phyloP scores from a whole-genome alignment of 2,888 invertebrate genomes.

The Pterostichus madidus region DNA sequence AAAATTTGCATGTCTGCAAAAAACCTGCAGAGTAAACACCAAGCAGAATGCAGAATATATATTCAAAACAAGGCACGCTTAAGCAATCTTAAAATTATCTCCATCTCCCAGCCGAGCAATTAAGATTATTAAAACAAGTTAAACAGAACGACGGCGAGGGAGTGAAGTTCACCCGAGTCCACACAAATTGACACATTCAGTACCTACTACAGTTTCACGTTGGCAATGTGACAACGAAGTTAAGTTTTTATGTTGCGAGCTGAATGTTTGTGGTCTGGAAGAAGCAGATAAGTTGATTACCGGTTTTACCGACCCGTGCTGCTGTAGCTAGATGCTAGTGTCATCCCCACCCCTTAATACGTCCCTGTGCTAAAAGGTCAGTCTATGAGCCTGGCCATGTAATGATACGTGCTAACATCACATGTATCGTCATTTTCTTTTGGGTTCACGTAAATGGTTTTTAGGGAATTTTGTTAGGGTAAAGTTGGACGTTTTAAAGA shows the following conservation, averaged over 20 bases:
- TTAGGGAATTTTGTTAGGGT: constrained; percentile 10
- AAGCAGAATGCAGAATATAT: neutral
- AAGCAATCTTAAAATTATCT: constrained; percentile 41
- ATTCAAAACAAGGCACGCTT: constrained; percentile 12
- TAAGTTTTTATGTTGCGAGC: constrained; percentile 62
- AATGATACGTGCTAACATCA: constrained; percentile 43
- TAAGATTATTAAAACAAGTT: constrained; percentile 45
- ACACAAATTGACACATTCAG: constrained; percentile 63
- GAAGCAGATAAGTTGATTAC: constrained; percentile 67
- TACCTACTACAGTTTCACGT: constrained; percentile 25
- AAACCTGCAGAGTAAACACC: no score
- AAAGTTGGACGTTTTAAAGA: constrained; percentile 46
- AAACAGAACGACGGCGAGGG: constrained; percentile 36
- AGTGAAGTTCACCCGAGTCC: neutral
- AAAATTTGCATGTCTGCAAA: no score
- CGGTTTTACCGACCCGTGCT: constrained; percentile 53
- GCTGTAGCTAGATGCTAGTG: constrained; percentile 25
- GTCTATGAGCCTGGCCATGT: constrained; percentile 36
- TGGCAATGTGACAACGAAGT: constrained; percentile 57
- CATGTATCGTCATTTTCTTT: constrained; percentile 44
- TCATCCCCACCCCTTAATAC: neutral
- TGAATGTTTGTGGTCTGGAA: constrained; percentile 66
- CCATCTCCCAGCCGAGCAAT: constrained; percentile 16
- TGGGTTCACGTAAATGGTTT: constrained; percentile 20
- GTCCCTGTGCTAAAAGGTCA: constrained; percentile 30